Conservation (phyloP, 2,113 vertebrate species). For the Panurus biarmicus region DNA sequence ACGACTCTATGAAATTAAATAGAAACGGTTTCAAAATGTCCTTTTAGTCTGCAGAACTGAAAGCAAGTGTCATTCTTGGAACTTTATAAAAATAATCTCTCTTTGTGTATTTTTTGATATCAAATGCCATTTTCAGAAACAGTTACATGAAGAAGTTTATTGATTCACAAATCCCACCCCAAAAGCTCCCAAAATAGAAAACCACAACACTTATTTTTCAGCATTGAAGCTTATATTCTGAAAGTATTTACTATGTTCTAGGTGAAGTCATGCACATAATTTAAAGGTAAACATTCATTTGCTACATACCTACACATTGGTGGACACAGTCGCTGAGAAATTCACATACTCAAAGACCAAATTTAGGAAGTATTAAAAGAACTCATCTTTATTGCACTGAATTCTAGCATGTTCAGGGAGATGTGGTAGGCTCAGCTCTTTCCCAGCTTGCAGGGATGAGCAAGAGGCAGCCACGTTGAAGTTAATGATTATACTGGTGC, state of each 20-base stretch:
- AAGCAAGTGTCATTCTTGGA: not conserved
- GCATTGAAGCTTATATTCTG: not conserved
- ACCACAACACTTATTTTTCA: not conserved
- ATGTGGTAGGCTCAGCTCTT: not conserved
- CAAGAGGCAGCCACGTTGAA: not conserved
- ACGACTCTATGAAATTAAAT: not conserved
- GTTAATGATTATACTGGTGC: not conserved
- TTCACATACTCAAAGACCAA: not conserved
- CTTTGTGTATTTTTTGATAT: not conserved
- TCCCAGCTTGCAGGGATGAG: not conserved
- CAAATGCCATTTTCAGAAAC: not conserved
- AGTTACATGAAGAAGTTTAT: not conserved
- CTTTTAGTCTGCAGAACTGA: not conserved
- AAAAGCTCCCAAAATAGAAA: not conserved
- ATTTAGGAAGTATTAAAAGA: not conserved
- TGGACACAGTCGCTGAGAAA: not conserved
- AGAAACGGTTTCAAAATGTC: not conserved
- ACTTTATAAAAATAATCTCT: not conserved
- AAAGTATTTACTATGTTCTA: not conserved
- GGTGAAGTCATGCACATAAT: not conserved
- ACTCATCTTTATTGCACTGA: not conserved
- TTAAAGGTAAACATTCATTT: not conserved
- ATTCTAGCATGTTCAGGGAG: not conserved
- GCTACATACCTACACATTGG: not conserved
- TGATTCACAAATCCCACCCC: not conserved